Evolutionary conservation across 30 jellyfish, hydroid and myxozoan species (phyloP), one percentile per base, ranked within the genome.

Genomic region (Sanderia malayensis): DNA sequence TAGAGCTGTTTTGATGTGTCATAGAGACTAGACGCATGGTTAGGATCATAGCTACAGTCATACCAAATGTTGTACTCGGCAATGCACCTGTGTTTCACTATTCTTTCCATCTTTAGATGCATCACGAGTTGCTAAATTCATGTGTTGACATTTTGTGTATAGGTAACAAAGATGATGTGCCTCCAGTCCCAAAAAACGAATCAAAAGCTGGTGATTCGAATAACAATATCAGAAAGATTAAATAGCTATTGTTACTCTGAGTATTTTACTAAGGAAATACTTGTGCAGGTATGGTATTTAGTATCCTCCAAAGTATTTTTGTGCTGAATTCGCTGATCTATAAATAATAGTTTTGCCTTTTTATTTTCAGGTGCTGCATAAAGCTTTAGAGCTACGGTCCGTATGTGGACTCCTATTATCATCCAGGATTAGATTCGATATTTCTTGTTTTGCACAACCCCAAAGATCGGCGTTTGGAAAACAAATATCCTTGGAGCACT

Each of bases 401-500:
- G 2, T 83, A 25, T 62, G 58, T 90, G 1, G 95, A 82, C 58
- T 27, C 80, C 70, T 71, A 82, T 37, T 83, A 74, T 53, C 85
- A 80, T 69, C 76, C 71, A 28, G 95, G 90, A 44, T 57, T 61
- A 24, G 69, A 70, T 29, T 26, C 82, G 15, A 23, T 82, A 25
- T 60, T 90, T 0, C 37, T 83, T 58, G 81, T 90, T 33, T 61
- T 90, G 31, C 96, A 90, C 79, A 83, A 90, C 46, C 96, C 98
- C 11, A 46, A 49, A 10, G 80, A 57, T 37, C 66, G 60, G 4
- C 65, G 46, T 29, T 32, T 76, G 65, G 57, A 58, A 47, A 90
- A 71, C 73, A 58, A 44, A 6, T 44, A 37, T 23, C 37, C 62
- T 4, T 82, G 96, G 96, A 73, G 66, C 53, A 73, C 83, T 13